Conservation (phyloP, 2,113 vertebrate genomes). For the Hippolais icterina region DNA sequence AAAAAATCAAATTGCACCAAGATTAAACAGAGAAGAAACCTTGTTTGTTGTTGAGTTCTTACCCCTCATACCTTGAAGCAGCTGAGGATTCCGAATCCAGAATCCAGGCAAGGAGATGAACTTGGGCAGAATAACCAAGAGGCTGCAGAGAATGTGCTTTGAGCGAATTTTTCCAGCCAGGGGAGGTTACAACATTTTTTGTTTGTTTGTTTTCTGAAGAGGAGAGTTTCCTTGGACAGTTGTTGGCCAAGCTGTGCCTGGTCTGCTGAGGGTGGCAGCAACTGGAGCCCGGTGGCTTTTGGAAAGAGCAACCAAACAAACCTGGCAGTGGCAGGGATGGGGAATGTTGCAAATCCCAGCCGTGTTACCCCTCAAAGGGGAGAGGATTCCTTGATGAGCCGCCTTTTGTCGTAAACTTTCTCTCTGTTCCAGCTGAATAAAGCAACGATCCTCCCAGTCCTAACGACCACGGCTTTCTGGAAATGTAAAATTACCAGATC, state of each 20-base stretch:
- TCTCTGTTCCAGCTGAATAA: neutral
- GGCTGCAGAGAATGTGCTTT: too few species aligned
- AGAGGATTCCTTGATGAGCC: neutral
- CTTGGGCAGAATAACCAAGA: neutral
- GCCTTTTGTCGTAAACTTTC: conserved; percentile 21
- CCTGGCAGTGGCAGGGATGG: neutral
- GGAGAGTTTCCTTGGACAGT: neutral
- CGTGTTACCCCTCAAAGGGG: conserved; percentile 16
- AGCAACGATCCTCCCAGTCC: neutral
- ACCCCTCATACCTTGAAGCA: neutral
- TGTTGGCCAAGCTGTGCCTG: neutral
- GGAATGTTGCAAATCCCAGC: neutral
- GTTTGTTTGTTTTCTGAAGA: neutral
- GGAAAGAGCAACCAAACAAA: neutral
- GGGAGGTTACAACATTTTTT: neutral
- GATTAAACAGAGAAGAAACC: neutral
- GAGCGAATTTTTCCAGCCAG: neutral
- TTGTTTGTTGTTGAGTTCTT: neutral
- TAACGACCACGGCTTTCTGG: neutral
- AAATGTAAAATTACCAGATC: conserved; percentile 66
- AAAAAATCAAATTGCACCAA: neutral
- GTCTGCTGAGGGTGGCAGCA: neutral
- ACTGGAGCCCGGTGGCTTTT: neutral
- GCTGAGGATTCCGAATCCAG: neutral
- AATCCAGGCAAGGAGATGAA: neutral